These are phyloP conservation scores for Leucosticte australis DNA, from an alignment of 2,113 vertebrate species.

Conservation along the genomic window DNA sequence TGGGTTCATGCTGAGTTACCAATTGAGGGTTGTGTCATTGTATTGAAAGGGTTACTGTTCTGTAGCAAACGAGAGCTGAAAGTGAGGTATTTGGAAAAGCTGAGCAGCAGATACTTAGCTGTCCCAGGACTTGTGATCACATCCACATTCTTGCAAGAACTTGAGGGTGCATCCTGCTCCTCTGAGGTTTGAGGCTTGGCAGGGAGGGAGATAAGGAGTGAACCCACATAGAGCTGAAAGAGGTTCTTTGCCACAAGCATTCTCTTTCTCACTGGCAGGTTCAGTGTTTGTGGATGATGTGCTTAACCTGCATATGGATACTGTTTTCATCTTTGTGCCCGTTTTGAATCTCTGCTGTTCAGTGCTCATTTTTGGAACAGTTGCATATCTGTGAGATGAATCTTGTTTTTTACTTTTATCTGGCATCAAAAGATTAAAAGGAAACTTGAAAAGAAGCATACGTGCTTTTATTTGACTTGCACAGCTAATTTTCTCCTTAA, in stretches of 20 bases:
- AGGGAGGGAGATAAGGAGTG: not conserved
- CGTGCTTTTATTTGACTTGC: not conserved
- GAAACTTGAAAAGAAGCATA: constrained; percentile 24
- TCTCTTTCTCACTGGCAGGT: not conserved
- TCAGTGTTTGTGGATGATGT: not conserved
- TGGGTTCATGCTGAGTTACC: not conserved
- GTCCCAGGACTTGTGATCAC: not conserved
- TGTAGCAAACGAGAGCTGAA: not conserved
- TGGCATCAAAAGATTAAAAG: constrained; percentile 27
- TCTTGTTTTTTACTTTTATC: constrained; percentile 37
- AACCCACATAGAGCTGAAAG: not conserved
- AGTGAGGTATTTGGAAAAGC: not conserved
- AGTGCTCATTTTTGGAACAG: not conserved
- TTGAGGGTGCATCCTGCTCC: not conserved
- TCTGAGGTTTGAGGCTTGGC: not conserved
- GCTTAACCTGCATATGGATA: not conserved
- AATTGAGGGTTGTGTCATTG: accelerated
- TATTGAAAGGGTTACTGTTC: not conserved
- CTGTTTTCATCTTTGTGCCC: not conserved
- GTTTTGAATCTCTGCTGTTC: not conserved
- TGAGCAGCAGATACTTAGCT: not conserved
- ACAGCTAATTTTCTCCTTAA: not conserved
- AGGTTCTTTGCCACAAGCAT: not conserved
- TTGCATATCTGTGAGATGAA: not conserved
- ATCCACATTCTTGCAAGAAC: not conserved